Base-by-base conservation (phyloP, 2,888 invertebrate genomes). In the Ceraclea dissimilis region DNA sequence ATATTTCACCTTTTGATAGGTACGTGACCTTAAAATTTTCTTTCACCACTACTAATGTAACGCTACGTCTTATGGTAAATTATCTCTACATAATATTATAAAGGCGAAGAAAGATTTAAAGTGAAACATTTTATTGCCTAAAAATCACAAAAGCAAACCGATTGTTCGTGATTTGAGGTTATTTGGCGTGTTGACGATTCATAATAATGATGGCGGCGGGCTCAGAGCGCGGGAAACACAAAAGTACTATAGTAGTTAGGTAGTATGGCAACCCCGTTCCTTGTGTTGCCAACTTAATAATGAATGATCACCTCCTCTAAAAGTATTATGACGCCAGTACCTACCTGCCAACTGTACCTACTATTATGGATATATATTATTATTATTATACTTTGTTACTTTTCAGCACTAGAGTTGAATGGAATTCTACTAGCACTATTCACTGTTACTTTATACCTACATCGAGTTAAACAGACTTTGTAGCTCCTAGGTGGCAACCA, bases 251-350 rank as follows among this genome's bases (percentile, higher is more conserved):
- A 18, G 18, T 34, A 19, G 8, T 1, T 34, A 20, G 33, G 16
- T 33, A 19, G n/a, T 13, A 5, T 13, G 10, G 39, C 39, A 39
- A 16, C 39, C 39, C 26, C 5, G 39, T 26, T 34, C 20, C 50
- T 18, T 39, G 39, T 39, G 39, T 39, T 18, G 33, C 50, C 19
- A 50, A 33, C 50, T 10, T 50, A 50, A 50, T 50, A 50, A 34
- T 18, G 34, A 33, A 50, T 50, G 31, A 50, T 50, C 50, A 50
- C 33, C 39, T 22, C 33, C n/a, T 34, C 39, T 50, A 50, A 50
- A 50, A 20, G 50, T n/a, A 33, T 50, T 34, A 34, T 4, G 5
- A 39, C 11, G 31, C 31, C 11, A n/a, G n/a, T n/a, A n/a, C n/a
- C n/a, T n/a, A n/a, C n/a, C n/a, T n/a, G n/a, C n/a, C n/a, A n/a